Percentiles rank a stretch among this genome's conserved stretches.
Evolutionary conservation across 1,140 invertebrate species (phyloP).

Genomic region (Drosophila bifasciata): DNA sequence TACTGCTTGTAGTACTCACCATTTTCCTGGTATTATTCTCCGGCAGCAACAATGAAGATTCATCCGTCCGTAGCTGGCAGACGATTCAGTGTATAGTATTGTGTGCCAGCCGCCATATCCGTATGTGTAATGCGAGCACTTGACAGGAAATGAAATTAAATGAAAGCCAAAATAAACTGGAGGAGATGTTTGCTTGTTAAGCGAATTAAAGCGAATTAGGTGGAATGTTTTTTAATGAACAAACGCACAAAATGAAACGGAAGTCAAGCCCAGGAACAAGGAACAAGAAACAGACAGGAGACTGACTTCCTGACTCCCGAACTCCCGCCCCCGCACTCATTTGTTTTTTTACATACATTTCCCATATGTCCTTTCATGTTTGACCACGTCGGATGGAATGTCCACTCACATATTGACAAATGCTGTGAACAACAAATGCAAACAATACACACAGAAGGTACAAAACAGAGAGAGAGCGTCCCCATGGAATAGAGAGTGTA

Average conservation of each 20-base stretch:
- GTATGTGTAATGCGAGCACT: slow-evolving; percentile 9
- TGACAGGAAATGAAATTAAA: slow-evolving; percentile 19
- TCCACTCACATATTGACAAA: slow-evolving; percentile 48
- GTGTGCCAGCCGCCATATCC: too few relatives aligned
- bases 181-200: slow-evolving; percentile 9
- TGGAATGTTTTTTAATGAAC: too few relatives aligned
- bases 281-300: too few relatives aligned
- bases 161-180: slow-evolving; percentile 47
- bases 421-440: slow-evolving; percentile 37
- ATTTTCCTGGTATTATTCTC: too few relatives aligned
- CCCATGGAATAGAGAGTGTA: slow-evolving; percentile 62
- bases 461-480: too few relatives aligned
- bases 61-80: too few relatives aligned
- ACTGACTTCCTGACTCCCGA: too few relatives aligned
- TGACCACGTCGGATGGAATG: slow-evolving; percentile 56
- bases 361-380: slow-evolving; percentile 33
- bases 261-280: too few relatives aligned
- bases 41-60: too few relatives aligned
- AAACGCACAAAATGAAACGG: too few relatives aligned
- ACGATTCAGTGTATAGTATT: slow-evolving; percentile 20
- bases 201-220: slow-evolving; percentile 9
- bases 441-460: slow-evolving; percentile 47
- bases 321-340: too few relatives aligned
- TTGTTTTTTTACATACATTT: slow-evolving; percentile 1
- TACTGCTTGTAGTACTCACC: too few relatives aligned